phyloP scores from a whole-genome alignment of 2,113 vertebrate species.

The Psammodynastes pulverulentus region DNA sequence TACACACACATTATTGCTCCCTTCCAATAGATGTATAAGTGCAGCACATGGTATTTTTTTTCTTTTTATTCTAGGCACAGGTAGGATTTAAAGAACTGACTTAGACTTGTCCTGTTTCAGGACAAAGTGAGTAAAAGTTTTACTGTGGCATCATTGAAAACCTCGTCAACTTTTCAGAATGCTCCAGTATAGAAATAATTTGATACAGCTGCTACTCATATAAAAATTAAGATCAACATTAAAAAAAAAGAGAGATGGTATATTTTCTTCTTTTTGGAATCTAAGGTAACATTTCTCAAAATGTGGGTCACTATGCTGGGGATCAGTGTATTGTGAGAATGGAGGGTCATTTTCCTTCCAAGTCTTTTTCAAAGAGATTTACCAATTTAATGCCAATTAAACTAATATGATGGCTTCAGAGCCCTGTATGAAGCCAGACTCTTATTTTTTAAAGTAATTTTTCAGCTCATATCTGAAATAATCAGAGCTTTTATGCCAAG shows the following conservation, averaged over 20 bases:
- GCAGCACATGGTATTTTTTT: not conserved
- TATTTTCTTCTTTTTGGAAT: not conserved
- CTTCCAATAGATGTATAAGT: not conserved
- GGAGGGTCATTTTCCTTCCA: not conserved
- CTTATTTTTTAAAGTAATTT: not conserved
- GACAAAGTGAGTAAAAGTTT: not conserved
- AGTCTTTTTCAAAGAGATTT: not conserved
- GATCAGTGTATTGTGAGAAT: not conserved
- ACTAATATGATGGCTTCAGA: not conserved
- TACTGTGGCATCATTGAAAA: not conserved
- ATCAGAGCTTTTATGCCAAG: not conserved
- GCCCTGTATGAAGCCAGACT: not conserved
- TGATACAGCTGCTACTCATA: not conserved
- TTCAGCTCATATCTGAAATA: not conserved
- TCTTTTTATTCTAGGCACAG: not conserved
- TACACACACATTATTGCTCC: not conserved
- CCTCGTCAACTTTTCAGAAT: not conserved
- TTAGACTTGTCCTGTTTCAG: not conserved
- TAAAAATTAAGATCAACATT: not conserved
- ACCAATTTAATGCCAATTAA: not conserved
- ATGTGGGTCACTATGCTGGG: not conserved
- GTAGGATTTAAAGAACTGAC: not conserved
- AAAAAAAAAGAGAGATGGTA: not conserved
- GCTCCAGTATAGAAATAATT: not conserved
- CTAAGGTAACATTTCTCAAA: not conserved